Conservation (phyloP, 2,797 vertebrate species). For the Malacoctenus gilli region DNA sequence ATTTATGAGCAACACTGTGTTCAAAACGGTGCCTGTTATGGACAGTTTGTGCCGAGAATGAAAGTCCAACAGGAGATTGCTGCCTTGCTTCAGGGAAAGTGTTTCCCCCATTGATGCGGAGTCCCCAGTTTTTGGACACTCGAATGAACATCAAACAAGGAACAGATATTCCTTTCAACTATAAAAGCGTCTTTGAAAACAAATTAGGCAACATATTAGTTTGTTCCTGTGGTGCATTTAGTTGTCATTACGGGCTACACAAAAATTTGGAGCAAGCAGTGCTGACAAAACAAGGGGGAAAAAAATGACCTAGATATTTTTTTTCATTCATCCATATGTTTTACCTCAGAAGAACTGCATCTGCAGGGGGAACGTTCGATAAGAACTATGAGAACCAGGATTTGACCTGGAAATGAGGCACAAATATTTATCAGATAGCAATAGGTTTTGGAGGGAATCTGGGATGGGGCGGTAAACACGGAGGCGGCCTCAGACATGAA, state of each 20-base stretch:
- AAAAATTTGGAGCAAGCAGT: constrained; percentile 26
- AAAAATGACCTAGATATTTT: constrained; percentile 28
- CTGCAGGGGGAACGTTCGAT: constrained; percentile 33
- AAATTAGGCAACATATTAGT: constrained; percentile 6
- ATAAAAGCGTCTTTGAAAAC: constrained; percentile 5
- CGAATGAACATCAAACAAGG: constrained; percentile 13
- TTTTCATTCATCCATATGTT: constrained; percentile 45
- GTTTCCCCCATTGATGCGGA: too few species aligned
- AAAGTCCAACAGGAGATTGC: too few species aligned
- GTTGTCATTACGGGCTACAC: constrained; percentile 3
- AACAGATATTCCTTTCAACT: constrained; percentile 18
- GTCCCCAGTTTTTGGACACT: neutral
- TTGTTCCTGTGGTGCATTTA: constrained; percentile 18
- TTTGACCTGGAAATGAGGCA: constrained; percentile 65
- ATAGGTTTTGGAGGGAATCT: constrained; percentile 61
- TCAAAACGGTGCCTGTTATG: too few species aligned
- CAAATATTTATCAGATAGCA: constrained; percentile 73
- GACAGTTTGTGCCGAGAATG: too few species aligned
- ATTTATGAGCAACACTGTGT: too few species aligned
- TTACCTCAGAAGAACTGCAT: constrained; percentile 39
- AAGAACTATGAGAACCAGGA: constrained; percentile 52
- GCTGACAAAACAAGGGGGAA: constrained; percentile 6
- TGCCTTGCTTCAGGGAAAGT: too few species aligned
- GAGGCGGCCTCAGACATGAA: constrained; percentile 66
- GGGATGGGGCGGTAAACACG: constrained; percentile 55